These are phyloP conservation scores for Diarsia rubi DNA, from an alignment of 2,888 invertebrate species.

Conservation along the genomic window DNA sequence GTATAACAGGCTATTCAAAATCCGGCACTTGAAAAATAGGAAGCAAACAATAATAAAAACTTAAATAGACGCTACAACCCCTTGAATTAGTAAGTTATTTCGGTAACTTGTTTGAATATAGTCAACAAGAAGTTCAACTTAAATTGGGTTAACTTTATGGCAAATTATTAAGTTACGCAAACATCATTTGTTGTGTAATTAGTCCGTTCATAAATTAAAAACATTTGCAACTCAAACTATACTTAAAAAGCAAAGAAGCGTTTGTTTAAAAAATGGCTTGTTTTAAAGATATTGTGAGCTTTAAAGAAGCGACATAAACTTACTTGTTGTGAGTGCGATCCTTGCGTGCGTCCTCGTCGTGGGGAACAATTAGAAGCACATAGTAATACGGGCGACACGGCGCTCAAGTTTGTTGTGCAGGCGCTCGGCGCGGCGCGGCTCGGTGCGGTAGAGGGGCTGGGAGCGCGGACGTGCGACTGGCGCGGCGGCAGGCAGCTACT, in stretches of 20 bases:
- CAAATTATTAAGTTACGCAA: conserved; percentile 35
- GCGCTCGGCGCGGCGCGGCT: conserved; percentile 67
- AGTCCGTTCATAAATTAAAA: neutral
- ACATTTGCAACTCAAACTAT: conserved; percentile 5
- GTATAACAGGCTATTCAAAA: conserved; percentile 29
- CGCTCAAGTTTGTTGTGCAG: conserved; percentile 83
- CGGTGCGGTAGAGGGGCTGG: conserved; percentile 62
- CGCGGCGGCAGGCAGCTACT: conserved; percentile 85
- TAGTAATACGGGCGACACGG: conserved; percentile 74
- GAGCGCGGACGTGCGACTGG: conserved; percentile 83
- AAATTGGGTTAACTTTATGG: conserved; percentile 19
- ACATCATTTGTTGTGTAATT: conserved; percentile 30
- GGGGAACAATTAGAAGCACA: conserved; percentile 76
- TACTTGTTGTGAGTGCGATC: conserved; percentile 73
- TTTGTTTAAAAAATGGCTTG: conserved; percentile 24
- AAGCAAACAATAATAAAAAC: conserved; percentile 36
- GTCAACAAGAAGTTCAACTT: conserved; percentile 29
- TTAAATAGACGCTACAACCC: conserved; percentile 26
- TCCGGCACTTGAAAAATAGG: conserved; percentile 21
- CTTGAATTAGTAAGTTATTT: conserved; percentile 34
- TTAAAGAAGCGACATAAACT: conserved; percentile 69
- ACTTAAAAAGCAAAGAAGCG: conserved; percentile 45
- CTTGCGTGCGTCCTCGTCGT: conserved; percentile 64
- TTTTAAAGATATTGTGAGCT: conserved; percentile 32
- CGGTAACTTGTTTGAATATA: conserved; percentile 28